These are phyloP conservation scores for Drosophila aff. DNA, from an alignment of 1,140 invertebrate species.

Conservation along the genomic window DNA sequence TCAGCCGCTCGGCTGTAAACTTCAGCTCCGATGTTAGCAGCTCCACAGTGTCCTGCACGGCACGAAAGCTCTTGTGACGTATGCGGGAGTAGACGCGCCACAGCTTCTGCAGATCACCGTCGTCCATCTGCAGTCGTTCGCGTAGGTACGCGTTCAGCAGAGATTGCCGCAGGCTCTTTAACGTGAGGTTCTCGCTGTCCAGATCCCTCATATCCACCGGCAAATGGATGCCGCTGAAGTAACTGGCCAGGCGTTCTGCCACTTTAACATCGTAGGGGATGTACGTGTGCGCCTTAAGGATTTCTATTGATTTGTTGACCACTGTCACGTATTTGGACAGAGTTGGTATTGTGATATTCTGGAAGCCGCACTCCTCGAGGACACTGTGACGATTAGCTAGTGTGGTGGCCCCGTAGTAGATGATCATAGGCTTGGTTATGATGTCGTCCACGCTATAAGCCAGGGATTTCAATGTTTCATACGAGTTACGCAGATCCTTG, in stretches of 20 bases:
- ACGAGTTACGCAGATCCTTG: slow-evolving; percentile 69
- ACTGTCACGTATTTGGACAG: slow-evolving; percentile 85
- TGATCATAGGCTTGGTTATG: slow-evolving; percentile 86
- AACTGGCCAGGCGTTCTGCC: slow-evolving; percentile 61
- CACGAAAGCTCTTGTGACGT: slow-evolving; percentile 86
- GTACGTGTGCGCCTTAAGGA: slow-evolving; percentile 61
- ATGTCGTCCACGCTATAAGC: slow-evolving; percentile 85
- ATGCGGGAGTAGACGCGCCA: slow-evolving; percentile 86
- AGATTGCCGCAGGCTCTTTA: slow-evolving; percentile 85
- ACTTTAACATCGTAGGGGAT: slow-evolving; percentile 76
- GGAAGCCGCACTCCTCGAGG: slow-evolving; percentile 86
- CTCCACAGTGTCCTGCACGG: slow-evolving; percentile 85
- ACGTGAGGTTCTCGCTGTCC: slow-evolving; percentile 68
- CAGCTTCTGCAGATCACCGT: slow-evolving; percentile 85
- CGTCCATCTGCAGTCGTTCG: slow-evolving; percentile 85
- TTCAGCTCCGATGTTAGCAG: slow-evolving; percentile 85
- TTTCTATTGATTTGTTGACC: slow-evolving; percentile 69
- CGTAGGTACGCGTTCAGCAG: slow-evolving; percentile 86
- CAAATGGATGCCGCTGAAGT: slow-evolving; percentile 65
- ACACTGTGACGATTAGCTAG: slow-evolving; percentile 86
- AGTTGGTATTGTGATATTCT: slow-evolving; percentile 84
- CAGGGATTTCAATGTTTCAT: slow-evolving; percentile 62
- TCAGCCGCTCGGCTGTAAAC: slow-evolving; percentile 85
- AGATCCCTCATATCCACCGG: slow-evolving; percentile 39
- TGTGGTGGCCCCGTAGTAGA: slow-evolving; percentile 86